Evolutionary conservation across 2,888 invertebrate species (phyloP).

Genomic region (Calliopum simillimum): DNA sequence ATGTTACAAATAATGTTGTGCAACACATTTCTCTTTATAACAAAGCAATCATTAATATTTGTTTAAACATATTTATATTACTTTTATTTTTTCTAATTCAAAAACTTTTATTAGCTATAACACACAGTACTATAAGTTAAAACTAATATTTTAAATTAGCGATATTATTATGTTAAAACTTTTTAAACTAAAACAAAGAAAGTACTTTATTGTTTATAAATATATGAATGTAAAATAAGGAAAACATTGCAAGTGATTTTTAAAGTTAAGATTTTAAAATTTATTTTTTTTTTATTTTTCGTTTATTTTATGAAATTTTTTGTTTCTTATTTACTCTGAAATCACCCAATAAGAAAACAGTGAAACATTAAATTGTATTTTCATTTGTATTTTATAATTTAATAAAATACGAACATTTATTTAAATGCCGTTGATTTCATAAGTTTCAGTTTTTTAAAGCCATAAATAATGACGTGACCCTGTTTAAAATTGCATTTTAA

Average conservation of each 20-base stretch:
- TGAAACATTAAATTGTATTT: slow-evolving; percentile 36
- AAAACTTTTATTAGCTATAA: slow-evolving; percentile 11
- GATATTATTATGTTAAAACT: slow-evolving; percentile 36
- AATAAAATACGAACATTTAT: slow-evolving; percentile 53
- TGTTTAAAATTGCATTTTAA: no score
- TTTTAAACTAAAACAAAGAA: slow-evolving; percentile 8
- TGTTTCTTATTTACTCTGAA: slow-evolving; percentile 22
- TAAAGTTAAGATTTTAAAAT: slow-evolving; percentile 41
- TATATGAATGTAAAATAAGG: slow-evolving; percentile 28
- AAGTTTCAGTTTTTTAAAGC: slow-evolving; percentile 18
- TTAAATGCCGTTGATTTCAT: no score
- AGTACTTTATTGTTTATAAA: background rate
- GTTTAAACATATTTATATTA: slow-evolving; percentile 11
- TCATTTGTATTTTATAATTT: slow-evolving; percentile 37
- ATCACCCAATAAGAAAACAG: slow-evolving; percentile 30
- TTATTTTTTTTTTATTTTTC: slow-evolving; percentile 40
- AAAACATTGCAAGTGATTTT: slow-evolving; percentile 50
- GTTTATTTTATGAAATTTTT: slow-evolving; percentile 34
- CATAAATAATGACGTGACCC: background rate
- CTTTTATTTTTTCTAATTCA: no score
- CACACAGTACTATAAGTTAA: background rate
- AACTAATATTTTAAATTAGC: slow-evolving; percentile 24
- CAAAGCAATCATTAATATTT: slow-evolving; percentile 11
- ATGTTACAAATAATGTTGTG: slow-evolving; percentile 3
- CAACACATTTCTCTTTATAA: slow-evolving; percentile 22